Conservation (phyloP, 2,797 vertebrate species). For the Morelia viridis region DNA sequence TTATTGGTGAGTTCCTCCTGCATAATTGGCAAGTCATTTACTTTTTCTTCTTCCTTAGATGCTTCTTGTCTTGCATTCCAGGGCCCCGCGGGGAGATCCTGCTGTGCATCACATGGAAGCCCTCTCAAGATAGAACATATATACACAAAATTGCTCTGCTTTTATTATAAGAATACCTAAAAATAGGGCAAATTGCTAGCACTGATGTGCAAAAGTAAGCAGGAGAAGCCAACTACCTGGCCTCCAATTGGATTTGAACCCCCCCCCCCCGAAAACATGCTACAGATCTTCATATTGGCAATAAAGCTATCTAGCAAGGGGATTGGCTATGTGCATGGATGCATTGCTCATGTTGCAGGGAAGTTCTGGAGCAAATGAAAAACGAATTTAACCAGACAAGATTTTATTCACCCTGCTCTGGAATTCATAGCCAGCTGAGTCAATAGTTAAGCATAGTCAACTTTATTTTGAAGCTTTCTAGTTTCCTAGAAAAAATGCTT, state of each 20-base stretch:
- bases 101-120: background rate
- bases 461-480: background rate
- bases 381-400: background rate
- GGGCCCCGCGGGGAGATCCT: background rate
- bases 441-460: background rate
- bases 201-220: background rate
- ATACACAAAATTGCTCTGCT: background rate
- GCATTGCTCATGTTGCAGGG: background rate
- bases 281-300: background rate
- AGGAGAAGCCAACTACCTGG: background rate
- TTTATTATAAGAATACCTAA: background rate
- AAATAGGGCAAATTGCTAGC: background rate
- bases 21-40: background rate
- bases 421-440: background rate
- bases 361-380: background rate
- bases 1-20: background rate
- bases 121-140: background rate
- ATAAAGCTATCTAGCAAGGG: background rate
- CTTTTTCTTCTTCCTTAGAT: background rate
- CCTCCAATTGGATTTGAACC: background rate
- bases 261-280: background rate
- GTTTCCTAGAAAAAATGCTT: constrained; percentile 3
- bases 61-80: background rate
- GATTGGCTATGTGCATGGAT: background rate
- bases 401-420: background rate